Evolutionary conservation across 1,140 invertebrate species (phyloP), one percentile per base, ranked within the genome.

Genomic region (Pogonomyrmex barbatus): DNA sequence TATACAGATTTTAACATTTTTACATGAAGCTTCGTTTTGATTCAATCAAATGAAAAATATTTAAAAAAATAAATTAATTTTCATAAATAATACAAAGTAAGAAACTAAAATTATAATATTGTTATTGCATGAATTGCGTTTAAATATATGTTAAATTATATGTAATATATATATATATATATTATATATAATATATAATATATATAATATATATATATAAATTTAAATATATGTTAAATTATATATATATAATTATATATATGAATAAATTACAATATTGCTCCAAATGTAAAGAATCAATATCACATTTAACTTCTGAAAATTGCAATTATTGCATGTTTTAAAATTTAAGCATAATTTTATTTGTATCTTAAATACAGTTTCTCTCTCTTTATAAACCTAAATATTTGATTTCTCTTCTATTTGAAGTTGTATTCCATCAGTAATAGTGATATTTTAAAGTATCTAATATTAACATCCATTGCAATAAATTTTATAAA

Each of bases 381-480:
- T 56, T 73, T 42, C 8, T 75, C 39, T 14, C 39, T 14, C 14
- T 70, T 54, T 39, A 54, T 14, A 42, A 39, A 39, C n/a, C 56
- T n/a, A 39, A 75, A 42, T 54, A 75, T 54, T n/a, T 10, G 1
- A 71, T 56, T 9, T 73, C 12, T 0, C 52, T 73, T 3, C 24
- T n/a, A 6, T n/a, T 12, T 33, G 24, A 36, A 62, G 42, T 39
- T 30, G 1, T 47, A 42, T 68, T 4, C 67, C 33, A 67, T 24
- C 10, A 1, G 33, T 36, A 81, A 79, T 52, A 4, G n/a, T 60
- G 14, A 67, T 54, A 54, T 54, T 52, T 79, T 39, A 33, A 60
- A 6, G 14, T 36, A 47, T 12, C 10, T 68, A 42, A 30, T 68
- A 56, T 75, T 75, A n/a, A 58, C 14, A 68, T 54, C 30, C 50